Evolutionary conservation across 2,113 vertebrate species (phyloP), one percentile per base, ranked within the genome.

Genomic region (Alexandromys fortis): DNA sequence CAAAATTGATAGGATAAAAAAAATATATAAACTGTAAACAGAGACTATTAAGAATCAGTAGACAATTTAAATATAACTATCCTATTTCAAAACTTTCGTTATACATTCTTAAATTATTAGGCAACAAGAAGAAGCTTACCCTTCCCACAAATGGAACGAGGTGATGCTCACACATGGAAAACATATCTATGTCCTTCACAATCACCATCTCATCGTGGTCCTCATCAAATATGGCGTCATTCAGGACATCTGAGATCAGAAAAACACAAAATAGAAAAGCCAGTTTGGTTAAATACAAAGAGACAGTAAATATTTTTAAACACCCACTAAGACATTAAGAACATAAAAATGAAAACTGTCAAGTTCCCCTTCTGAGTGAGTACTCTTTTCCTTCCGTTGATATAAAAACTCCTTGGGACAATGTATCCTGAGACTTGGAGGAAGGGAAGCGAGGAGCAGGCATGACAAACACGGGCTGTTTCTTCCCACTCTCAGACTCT

Each of bases 201-300:
- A 99, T 99, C 98, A 99, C 99, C 99, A 99, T 99, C 98, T 99
- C 99, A 55, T 99, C 99, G 0, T 99, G 99, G 95, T 99, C 99
- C 97, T 99, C 99, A 2, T 99, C 99, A 16, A 99, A 99, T 98
- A 99, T 99, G 92, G 99, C 99, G 16, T 99, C 99, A 7, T 99
- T 99, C 93, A 99, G 98, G 76, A 99, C 98, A 97, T 99, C 99
- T 99, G 99, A 78, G 98, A 98, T 77, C 12, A 98, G 87, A 49
- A 81, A 96, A 97, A 86, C 75, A 85, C 92, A 47, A 58, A 78
- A 85, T 0, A 85, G 67, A 63, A 65, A 92, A 96, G n/a, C 0
- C 0, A 82, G 5, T 35, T 58, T 5, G 17, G 42, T 72, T 47
- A 96, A 86, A 81, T 13, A 90, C 8, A 77, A 87, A 78, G 0